Evolutionary conservation across 2,888 invertebrate genomes (phyloP).

Genomic region (Meteorus colon): DNA sequence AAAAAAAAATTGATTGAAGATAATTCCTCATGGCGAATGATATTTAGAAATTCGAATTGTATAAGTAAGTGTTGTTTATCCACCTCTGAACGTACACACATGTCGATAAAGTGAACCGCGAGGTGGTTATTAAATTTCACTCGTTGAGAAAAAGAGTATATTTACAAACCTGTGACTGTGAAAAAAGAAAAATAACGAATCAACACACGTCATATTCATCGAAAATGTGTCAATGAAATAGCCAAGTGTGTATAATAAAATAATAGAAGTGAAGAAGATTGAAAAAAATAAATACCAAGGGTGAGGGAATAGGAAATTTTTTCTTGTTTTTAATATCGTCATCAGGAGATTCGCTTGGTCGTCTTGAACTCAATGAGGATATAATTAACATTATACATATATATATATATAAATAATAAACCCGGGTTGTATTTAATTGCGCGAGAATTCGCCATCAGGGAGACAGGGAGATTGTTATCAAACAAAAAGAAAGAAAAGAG

Average conservation of each 20-base stretch:
- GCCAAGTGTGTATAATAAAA: not conserved
- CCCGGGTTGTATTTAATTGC: conserved; percentile 9
- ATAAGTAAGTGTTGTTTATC: not conserved
- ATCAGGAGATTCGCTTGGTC: conserved; percentile 26
- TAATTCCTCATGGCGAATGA: conserved; percentile 3
- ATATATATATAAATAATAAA: conserved; percentile 23
- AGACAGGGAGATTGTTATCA: conserved; percentile 28
- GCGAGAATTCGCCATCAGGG: conserved; percentile 20
- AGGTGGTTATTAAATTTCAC: conserved; percentile 43
- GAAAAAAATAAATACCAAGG: not conserved
- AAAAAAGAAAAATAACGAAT: conserved; percentile 39
- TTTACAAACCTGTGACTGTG: conserved; percentile 17
- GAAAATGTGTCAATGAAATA: not conserved
- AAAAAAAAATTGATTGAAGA: not conserved
- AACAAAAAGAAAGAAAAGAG: conserved; percentile 24
- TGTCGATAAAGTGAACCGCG: conserved; percentile 28
- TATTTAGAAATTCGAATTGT: conserved; percentile 39
- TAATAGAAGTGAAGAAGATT: not conserved
- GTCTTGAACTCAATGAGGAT: conserved; percentile 18
- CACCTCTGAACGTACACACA: not conserved
- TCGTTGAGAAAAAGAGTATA: conserved; percentile 38
- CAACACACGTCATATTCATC: conserved; percentile 12
- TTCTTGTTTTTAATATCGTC: not conserved
- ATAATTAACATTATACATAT: conserved; percentile 3
- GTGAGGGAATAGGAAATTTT: not conserved